Base-by-base conservation (phyloP, 2,888 invertebrate species). In the Leuctra nigra region DNA sequence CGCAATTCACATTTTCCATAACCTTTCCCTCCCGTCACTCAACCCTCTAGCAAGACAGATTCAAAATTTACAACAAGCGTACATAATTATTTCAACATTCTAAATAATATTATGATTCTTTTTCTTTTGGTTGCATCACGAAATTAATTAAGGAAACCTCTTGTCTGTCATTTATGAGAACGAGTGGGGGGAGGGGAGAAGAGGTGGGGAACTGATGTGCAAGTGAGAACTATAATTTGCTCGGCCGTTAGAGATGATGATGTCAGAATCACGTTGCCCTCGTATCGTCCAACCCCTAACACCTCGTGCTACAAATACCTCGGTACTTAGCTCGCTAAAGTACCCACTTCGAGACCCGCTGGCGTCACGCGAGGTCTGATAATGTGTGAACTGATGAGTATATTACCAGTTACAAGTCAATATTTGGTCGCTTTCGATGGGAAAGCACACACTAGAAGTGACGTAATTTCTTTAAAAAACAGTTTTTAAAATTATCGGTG, bases 121-220 rank as follows among this genome's bases (percentile, higher is more conserved):
- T 39, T 39, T 39, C 20, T 39, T 39, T 4, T 38, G n/a, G 14
- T 14, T 18, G n/a, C 39, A 39, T 18, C 39, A 16, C 16, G 39
- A 39, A 39, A 39, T 39, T 39, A 39, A 39, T 39, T 39, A 39
- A n/a, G 39, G 20, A 39, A 39, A 39, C 16, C 18, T 39, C 39
- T 16, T 39, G 39, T 39, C 39, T 18, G 39, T 18, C 6, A 2
- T 39, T 36, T 36, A 7, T 4, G 4, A 36, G 2, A 4, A 36
- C 3, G n/a, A n/a, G n/a, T n/a, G n/a, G n/a, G n/a, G n/a, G n/a
- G n/a, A n/a, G n/a, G n/a, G n/a, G n/a, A 29, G 6, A 29, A 29
- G 11, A 29, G 29, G 29, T 29, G 29, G 29, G 29, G 11, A 29
- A 6, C 29, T 29, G 11, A 29, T 29, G 29, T 29, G 11, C 7